phyloP scores from a whole-genome alignment of 2,797 vertebrate species.

The Lacerta bilineata region DNA sequence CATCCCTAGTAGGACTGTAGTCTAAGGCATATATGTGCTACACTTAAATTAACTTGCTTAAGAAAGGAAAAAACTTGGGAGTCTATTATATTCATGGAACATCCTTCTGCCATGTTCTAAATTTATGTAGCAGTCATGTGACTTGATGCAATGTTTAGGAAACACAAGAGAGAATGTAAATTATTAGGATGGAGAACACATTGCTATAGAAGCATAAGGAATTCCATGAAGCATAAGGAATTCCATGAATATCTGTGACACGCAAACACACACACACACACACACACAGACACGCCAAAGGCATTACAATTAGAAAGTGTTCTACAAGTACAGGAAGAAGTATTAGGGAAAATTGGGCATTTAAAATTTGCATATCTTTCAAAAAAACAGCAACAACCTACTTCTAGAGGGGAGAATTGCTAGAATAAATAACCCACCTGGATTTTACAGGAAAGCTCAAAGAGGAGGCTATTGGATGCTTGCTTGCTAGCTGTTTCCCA shows the following conservation, averaged over 20 bases:
- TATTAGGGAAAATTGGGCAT: not conserved
- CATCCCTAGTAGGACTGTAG: too few species aligned
- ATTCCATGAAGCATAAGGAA: not conserved
- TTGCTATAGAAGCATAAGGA: not conserved
- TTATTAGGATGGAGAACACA: not conserved
- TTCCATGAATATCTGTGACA: not conserved
- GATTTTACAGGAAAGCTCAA: not conserved
- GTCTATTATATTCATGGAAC: not conserved
- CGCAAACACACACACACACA: too few species aligned
- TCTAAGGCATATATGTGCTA: not conserved
- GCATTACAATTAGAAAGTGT: not conserved
- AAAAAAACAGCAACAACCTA: not conserved
- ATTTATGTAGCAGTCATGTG: not conserved
- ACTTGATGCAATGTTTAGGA: slow-evolving; percentile 5
- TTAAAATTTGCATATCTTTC: not conserved
- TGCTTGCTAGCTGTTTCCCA: not conserved
- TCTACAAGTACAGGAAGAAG: not conserved
- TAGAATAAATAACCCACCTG: not conserved
- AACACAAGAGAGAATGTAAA: not conserved
- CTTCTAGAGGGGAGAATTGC: not conserved
- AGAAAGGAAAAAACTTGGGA: not conserved
- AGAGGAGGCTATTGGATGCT: not conserved
- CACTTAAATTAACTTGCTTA: not conserved
- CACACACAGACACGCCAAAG: not conserved
- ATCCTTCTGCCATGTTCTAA: not conserved